Evolutionary conservation across 2,888 invertebrate species (phyloP), one percentile per base, ranked within the genome.

Genomic region (Thumatha senex): DNA sequence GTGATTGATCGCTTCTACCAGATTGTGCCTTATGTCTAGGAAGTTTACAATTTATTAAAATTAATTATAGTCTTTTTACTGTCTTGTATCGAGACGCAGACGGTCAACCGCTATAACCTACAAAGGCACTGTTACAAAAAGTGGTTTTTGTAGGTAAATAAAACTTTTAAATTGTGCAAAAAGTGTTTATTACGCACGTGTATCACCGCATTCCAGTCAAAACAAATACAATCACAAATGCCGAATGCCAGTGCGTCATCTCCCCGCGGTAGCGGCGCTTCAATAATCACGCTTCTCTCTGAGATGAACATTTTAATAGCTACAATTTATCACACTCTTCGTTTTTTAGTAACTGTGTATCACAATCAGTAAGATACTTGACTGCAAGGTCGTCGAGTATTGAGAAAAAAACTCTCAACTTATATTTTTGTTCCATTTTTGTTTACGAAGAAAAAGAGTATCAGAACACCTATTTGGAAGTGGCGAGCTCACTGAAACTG

Each of bases 391-490:
- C 89, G 82, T 65, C 89, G 51, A 67, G 87, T 87, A 82, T 14
- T 15, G 66, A 87, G 84, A 86, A 63, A 51, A 47, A 80, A 83
- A 84, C 79, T 73, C 60, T 74, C 78, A 72, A 77, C 84, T 65
- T 58, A 74, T 62, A 81, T 87, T 90, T 88, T 87, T 86, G 85
- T 83, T 87, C 87, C 84, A 86, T 90, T 90, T 90, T 83, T 86
- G 78, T 86, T 79, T 71, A 70, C 68, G 64, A 81, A 83, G 81
- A 89, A 89, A 88, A 88, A 86, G 80, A 89, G 84, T 84, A 89
- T 84, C 84, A 79, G 83, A 83, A 84, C 83, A 82, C 84, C 82
- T 82, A 86, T 89, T 89, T 89, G 89, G 90, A 84, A 86, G 85
- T 84, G 78, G 76, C 80, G 73, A 68, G 73, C 63, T 67, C 63